Conservation (phyloP, 2,888 invertebrate species). For the Loripinus fragilis region DNA sequence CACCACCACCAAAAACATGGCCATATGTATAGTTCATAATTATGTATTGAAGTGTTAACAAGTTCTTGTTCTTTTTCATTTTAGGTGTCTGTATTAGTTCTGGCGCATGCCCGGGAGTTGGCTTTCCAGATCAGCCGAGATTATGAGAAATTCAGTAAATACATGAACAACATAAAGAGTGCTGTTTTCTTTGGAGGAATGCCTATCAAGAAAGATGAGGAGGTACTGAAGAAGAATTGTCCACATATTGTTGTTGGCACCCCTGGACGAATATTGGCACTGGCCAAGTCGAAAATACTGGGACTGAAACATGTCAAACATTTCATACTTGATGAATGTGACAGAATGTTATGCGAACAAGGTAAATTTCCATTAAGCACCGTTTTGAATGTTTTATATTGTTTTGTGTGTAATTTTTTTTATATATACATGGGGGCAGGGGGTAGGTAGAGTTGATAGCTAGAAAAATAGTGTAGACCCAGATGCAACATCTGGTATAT, state of each 20-base stretch:
- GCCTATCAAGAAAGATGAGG: conserved; percentile 98
- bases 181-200: conserved; percentile 99
- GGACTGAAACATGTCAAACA: conserved; percentile 98
- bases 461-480: no score
- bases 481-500: no score
- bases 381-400: no score
- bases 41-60: no score
- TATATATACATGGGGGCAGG: no score
- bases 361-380: no score
- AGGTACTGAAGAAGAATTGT: conserved; percentile 96
- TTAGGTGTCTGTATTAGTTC: conserved; percentile 96
- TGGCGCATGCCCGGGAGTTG: conserved; percentile 99
- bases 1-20: no score
- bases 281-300: conserved; percentile 95
- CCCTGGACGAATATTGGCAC: conserved; percentile 97
- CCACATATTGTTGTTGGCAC: conserved; percentile 99
- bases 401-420: no score
- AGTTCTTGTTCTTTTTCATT: no score
- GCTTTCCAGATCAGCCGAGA: conserved; percentile 99
- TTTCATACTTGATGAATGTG: conserved; percentile 99
- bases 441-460: no score
- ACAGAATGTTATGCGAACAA: conserved; percentile 98
- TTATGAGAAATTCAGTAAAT: conserved; percentile 99
- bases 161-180: conserved; percentile 96
- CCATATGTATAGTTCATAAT: no score